Base-by-base conservation (phyloP, 2,888 invertebrate species). In the Ochlodes sylvanus region DNA sequence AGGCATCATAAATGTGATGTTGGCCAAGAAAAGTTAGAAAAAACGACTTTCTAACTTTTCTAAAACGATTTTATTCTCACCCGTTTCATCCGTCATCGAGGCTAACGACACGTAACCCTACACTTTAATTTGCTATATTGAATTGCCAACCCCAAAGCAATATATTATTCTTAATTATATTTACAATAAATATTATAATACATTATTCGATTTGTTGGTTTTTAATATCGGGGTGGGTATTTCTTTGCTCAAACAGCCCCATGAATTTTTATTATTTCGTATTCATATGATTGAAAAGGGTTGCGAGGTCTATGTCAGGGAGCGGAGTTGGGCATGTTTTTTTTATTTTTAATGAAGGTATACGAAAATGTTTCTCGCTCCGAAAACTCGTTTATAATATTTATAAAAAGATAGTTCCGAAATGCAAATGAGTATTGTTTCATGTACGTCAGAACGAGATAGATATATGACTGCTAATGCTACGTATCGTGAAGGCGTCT, bases 171-270 rank as follows among this genome's bases (percentile, higher is more conserved):
- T 63, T 76, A 79, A 80, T 79, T 77, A 74, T 81, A 79, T 82
- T 83, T 83, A 81, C 80, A 79, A 80, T 79, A 77, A 79, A 78
- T 76, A 78, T 76, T 76, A 77, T 72, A 73, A 69, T 73, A 70
- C 72, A 69, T 75, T 75, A 78, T 80, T 76, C 75, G 75, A 79
- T 76, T 79, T 80, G 78, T 78, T 77, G 78, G 77, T 78, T 77
- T 78, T 75, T 77, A 78, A 79, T 79, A 61, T 73, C 67, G 72
- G 79, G 75, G 74, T 67, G 60, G 66, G 52, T 63, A 60, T 63
- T 63, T 21, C 44, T 38, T 17, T n/a, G 12, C 34, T 38, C 41
- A 19, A 42, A 17, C 47, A 32, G 47, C 44, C 69, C 63, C 38
- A 55, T 68, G 61, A 58, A 63, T 63, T 57, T 63, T 62, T 68